Evolutionary conservation across 1,140 invertebrate species (phyloP).

Genomic region (Camponotus vicinus): DNA sequence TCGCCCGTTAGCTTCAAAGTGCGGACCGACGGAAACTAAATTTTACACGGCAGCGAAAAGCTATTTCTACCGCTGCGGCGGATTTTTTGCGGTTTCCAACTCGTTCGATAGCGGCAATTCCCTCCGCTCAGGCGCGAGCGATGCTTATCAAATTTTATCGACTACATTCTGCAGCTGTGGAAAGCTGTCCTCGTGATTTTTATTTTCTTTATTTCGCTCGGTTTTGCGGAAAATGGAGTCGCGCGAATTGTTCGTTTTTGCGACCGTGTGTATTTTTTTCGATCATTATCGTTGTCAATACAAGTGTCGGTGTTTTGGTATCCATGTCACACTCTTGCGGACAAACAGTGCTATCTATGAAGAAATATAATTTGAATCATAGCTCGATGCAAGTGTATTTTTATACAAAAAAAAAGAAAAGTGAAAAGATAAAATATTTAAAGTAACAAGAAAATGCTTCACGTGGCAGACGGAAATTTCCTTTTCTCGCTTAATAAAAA

Average conservation of each 20-base stretch:
- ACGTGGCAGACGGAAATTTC: neutral
- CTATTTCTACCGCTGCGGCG: conserved; percentile 38
- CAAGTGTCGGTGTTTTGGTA: neutral
- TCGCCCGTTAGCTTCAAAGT: conserved; percentile 5
- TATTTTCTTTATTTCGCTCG: conserved; percentile 34
- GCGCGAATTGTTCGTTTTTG: neutral
- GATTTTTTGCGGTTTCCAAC: conserved; percentile 55
- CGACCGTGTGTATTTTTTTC: neutral
- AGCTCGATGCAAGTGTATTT: neutral
- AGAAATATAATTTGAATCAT: neutral
- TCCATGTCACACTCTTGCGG: neutral
- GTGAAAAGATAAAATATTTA: neutral
- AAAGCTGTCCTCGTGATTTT: conserved; percentile 18
- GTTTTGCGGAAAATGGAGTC: conserved; percentile 17
- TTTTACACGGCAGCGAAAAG: conserved; percentile 44
- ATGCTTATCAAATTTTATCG: conserved; percentile 61
- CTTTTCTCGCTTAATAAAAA: neutral
- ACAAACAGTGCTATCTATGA: neutral
- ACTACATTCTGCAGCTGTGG: conserved; percentile 7
- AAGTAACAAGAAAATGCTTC: neutral
- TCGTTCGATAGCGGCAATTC: conserved; percentile 44
- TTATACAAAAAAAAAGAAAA: conserved; percentile 3
- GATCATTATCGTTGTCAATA: conserved; percentile 30
- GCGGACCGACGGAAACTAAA: conserved; percentile 34
- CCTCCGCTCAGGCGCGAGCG: conserved; percentile 16